phyloP scores from a whole-genome alignment of 2,888 invertebrate species.

The Watsonalla binaria region DNA sequence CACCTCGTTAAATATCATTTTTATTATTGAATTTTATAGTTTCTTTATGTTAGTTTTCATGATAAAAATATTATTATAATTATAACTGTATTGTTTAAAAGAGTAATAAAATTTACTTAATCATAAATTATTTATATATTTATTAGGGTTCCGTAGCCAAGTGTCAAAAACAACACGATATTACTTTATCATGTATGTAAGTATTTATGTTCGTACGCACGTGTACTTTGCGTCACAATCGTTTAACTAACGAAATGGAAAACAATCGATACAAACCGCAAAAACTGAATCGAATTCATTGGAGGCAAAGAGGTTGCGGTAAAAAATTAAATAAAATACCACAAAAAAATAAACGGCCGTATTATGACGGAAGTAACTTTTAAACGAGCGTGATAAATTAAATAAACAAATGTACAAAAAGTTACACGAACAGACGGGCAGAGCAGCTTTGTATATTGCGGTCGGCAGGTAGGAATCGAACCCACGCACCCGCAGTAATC shows the following conservation, averaged over 20 bases:
- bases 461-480: constrained; percentile 63
- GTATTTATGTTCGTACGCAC: not conserved
- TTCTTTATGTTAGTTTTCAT: not conserved
- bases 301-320: constrained; percentile 37
- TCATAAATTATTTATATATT: too few relatives aligned
- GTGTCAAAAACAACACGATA: too few relatives aligned
- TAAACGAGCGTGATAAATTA: constrained; percentile 76
- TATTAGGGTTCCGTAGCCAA: too few relatives aligned
- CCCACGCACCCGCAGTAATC: constrained; percentile 67
- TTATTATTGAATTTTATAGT: not conserved
- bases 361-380: constrained; percentile 69
- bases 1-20: not conserved
- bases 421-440: constrained; percentile 48
- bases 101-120: too few relatives aligned
- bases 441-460: constrained; percentile 53
- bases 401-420: constrained; percentile 77
- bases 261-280: constrained; percentile 43
- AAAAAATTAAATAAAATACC: constrained; percentile 53
- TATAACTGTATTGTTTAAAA: not conserved
- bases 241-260: constrained; percentile 33
- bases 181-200: too few relatives aligned
- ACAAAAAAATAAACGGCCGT: constrained; percentile 72
- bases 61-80: not conserved
- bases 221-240: constrained; percentile 5
- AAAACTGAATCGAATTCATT: constrained; percentile 57